These are phyloP conservation scores for Tetragonisca angustula DNA, from an alignment of 2,888 invertebrate species.

Conservation along the genomic window DNA sequence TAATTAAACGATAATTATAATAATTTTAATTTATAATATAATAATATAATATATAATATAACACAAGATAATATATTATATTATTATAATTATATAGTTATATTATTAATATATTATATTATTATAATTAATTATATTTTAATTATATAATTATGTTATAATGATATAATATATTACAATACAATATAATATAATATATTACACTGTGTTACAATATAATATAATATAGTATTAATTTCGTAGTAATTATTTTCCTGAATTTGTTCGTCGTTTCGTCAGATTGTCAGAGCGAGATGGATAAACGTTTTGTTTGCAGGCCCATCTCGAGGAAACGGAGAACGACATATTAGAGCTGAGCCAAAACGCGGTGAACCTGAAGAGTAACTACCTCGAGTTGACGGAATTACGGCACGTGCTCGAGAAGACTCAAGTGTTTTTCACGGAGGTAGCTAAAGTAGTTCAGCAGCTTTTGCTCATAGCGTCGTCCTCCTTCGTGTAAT, in stretches of 20 bases:
- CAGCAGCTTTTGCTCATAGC: constrained; percentile 69
- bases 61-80: no score
- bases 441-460: constrained; percentile 86
- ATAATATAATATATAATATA: no score
- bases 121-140: no score
- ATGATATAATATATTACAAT: no score
- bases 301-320: constrained; percentile 87
- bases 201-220: no score
- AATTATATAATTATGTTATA: no score
- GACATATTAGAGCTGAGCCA: constrained; percentile 97
- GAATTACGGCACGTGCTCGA: constrained; percentile 96
- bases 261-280: neutral
- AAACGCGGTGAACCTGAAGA: constrained; percentile 96
- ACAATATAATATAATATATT: no score
- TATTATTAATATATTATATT: no score
- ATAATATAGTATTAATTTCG: no score
- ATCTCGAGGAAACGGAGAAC: constrained; percentile 97
- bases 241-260: neutral
- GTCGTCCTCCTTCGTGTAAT: constrained; percentile 74
- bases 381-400: constrained; percentile 95
- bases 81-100: no score
- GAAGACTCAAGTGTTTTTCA: constrained; percentile 96
- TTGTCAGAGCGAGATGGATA: neutral
- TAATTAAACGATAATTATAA: no score
- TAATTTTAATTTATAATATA: no score